A percentile compares a stretch with the other conserved stretches of the same genome.
Evolutionary conservation across 1,140 invertebrate genomes (phyloP).

Genomic region (Agrypnia vestita): DNA sequence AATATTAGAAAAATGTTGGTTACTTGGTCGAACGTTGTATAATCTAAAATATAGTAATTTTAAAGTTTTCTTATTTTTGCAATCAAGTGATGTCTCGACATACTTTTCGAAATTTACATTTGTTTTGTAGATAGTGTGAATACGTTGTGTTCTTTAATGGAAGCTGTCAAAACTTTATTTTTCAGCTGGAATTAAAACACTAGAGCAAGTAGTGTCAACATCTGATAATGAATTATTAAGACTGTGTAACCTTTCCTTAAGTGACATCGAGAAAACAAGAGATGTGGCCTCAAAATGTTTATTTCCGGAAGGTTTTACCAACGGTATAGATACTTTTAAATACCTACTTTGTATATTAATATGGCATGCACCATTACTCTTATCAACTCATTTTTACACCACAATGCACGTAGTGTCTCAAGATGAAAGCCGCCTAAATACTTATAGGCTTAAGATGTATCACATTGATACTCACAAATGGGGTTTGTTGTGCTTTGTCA

Average conservation of each 20-base stretch:
- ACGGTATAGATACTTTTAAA: background rate
- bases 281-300: background rate
- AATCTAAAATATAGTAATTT: too few relatives aligned
- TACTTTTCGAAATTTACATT: too few relatives aligned
- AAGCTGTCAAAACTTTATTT: background rate
- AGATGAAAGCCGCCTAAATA: too few relatives aligned
- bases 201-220: background rate
- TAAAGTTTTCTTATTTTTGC: background rate
- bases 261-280: slow-evolving; percentile 3
- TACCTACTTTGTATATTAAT: too few relatives aligned
- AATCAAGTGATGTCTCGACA: background rate
- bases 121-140: too few relatives aligned
- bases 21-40: too few relatives aligned
- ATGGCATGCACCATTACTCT: too few relatives aligned
- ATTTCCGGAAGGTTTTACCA: slow-evolving; percentile 11
- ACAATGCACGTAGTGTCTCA: too few relatives aligned
- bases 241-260: slow-evolving; percentile 15
- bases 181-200: slow-evolving; percentile 35
- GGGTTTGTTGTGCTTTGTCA: too few relatives aligned
- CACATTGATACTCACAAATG: too few relatives aligned
- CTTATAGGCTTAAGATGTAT: too few relatives aligned
- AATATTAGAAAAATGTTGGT: slow-evolving; percentile 32
- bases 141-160: background rate
- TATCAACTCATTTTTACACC: too few relatives aligned
- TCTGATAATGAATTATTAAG: slow-evolving; percentile 39